phyloP scores from a whole-genome alignment of 2,797 vertebrate species.

The Channallabes apus region DNA sequence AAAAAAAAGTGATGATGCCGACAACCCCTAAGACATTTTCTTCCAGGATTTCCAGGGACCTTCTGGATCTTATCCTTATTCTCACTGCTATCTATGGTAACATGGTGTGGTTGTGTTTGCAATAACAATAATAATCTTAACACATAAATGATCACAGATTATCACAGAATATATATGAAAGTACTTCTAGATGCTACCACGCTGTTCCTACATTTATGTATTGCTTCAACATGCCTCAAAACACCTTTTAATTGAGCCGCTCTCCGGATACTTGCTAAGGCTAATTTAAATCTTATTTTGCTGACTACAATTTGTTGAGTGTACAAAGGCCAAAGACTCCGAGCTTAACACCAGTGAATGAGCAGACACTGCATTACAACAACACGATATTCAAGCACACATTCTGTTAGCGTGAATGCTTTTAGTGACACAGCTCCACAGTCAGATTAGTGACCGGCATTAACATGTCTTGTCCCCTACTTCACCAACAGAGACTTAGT shows the following conservation, averaged over 20 bases:
- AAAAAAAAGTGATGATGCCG: too few species aligned
- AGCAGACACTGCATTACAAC: background rate
- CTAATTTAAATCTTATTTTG: constrained; percentile 19
- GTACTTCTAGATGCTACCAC: background rate
- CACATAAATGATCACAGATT: too few species aligned
- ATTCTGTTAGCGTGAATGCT: constrained; percentile 31
- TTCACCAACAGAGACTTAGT: constrained; percentile 21
- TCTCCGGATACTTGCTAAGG: constrained; percentile 9
- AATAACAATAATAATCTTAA: background rate
- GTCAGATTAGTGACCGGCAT: constrained; percentile 30
- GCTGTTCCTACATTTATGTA: constrained; percentile 6
- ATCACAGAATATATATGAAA: background rate
- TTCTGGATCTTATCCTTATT: background rate
- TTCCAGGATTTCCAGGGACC: background rate
- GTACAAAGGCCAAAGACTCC: background rate
- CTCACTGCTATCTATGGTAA: background rate
- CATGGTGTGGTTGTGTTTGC: background rate
- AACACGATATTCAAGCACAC: background rate
- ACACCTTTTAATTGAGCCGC: constrained; percentile 14
- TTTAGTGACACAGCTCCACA: constrained; percentile 33
- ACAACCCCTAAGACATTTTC: background rate
- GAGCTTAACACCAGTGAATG: background rate
- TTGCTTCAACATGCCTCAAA: constrained; percentile 12
- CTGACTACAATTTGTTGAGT: constrained; percentile 1
- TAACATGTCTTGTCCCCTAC: background rate